Base-by-base conservation (phyloP, 2,113 vertebrate genomes). In the Agapornis roseicollis region DNA sequence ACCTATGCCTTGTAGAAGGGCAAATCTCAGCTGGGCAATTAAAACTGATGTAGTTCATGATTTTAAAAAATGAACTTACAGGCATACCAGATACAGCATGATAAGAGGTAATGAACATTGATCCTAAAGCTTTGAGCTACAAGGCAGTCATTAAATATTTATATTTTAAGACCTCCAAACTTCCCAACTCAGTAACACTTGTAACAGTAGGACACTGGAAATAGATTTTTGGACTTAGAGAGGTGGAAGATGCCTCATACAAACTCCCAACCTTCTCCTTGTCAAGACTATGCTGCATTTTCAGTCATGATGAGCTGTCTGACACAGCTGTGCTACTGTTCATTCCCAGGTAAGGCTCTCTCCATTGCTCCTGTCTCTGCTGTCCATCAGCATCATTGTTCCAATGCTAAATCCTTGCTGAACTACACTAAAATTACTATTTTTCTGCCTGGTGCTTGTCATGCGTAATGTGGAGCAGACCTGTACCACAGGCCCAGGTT, bases 271-370 rank as follows among this genome's bases (percentile, higher is more conserved):
- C 55, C 31, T 56, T 83, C 50, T 65, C 28, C 25, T 39, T 93
- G 35, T 17, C 35, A 13, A 0, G 1, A 39, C 29, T 4, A 6
- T 52, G n/a, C 7, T 65, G 22, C 15, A 37, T 29, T 74, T 92
- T 44, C 66, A 22, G 1, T 35, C 27, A 0, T 4, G 19, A 33
- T n/a, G 80, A 73, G 46, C 63, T 77, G 46, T 47, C 52, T 0
- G 0, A 9, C 16, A 14, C 0, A 0, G 37, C 46, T 71, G 28
- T 46, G 52, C 63, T 5, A 2, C 47, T 52, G 58, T 44, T 63
- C 20, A 2, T 50, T 47, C 60, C 80, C 42, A 3, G 25, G 39
- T 23, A 10, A 66, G 61, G 24, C 0, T 2, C 28, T 63, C 71
- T 69, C 74, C 37, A 31, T 14, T 33, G 44, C 24, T 55, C 35